phyloP scores from a whole-genome alignment of 1,140 invertebrate species.

The Drosophila serrata region DNA sequence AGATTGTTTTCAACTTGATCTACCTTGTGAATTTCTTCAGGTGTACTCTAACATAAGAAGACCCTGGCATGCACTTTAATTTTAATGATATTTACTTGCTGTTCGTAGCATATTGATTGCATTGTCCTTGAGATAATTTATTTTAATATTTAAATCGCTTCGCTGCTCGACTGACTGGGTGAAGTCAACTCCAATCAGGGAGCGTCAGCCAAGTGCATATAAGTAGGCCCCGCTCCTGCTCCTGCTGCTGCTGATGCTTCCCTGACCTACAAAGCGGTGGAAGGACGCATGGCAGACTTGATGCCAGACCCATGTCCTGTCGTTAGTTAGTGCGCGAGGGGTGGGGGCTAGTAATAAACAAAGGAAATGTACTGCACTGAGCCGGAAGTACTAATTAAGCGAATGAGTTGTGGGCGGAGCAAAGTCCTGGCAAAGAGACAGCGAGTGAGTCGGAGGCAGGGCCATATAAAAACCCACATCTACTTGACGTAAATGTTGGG shows the following conservation, averaged over 20 bases:
- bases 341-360: conserved; percentile 65
- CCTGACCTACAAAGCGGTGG: conserved; percentile 36
- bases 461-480: conserved; percentile 63
- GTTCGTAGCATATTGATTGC: conserved; percentile 20
- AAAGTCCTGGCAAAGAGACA: conserved; percentile 20
- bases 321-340: conserved; percentile 34
- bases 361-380: conserved; percentile 63
- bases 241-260: too few species aligned
- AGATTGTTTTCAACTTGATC: neutral
- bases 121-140: conserved; percentile 40
- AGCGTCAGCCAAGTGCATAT: conserved; percentile 20
- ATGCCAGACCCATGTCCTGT: conserved; percentile 54
- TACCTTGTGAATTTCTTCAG: neutral
- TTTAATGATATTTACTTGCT: conserved; percentile 21
- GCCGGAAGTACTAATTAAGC: conserved; percentile 78
- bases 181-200: conserved; percentile 8
- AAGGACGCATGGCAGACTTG: conserved; percentile 32
- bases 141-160: conserved; percentile 54
- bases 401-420: conserved; percentile 59
- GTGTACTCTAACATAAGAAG: neutral
- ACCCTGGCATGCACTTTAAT: neutral
- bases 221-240: conserved; percentile 22
- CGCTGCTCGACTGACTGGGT: conserved; percentile 2
- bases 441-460: conserved; percentile 4
- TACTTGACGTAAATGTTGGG: conserved; percentile 81